These are phyloP conservation scores for Carapus acus DNA, from an alignment of 2,797 vertebrate genomes.

Conservation along the genomic window DNA sequence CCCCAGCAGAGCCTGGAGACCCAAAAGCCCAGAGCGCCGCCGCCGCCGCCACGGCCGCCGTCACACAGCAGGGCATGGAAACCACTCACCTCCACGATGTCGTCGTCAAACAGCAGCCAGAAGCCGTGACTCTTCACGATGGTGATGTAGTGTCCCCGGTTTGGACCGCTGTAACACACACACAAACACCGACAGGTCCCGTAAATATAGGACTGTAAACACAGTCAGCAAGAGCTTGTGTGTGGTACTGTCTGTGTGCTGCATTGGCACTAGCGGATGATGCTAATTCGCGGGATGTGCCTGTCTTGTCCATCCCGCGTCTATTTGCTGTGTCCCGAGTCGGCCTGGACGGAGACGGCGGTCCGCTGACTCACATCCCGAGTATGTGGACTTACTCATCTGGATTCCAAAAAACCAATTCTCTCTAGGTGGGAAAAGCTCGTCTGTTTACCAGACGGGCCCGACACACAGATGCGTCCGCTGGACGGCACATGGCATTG, in stretches of 20 bases:
- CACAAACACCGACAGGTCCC: too few relatives aligned
- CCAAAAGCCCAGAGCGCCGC: too few relatives aligned
- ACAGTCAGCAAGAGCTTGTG: too few relatives aligned
- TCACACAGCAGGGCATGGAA: too few relatives aligned
- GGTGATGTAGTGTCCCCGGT: slow-evolving; percentile 91
- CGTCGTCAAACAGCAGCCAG: slow-evolving; percentile 90
- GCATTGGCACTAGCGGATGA: too few relatives aligned
- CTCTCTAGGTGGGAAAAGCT: not conserved
- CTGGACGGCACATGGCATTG: too few relatives aligned
- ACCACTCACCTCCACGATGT: slow-evolving; percentile 88
- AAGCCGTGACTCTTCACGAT: slow-evolving; percentile 92
- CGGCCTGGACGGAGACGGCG: not conserved
- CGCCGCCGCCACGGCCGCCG: not conserved
- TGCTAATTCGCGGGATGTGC: too few relatives aligned
- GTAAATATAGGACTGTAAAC: too few relatives aligned
- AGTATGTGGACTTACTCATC: not conserved
- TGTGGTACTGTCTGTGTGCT: too few relatives aligned
- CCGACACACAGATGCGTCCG: not conserved
- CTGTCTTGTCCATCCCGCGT: not conserved
- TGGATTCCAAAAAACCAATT: not conserved
- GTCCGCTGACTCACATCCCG: not conserved
- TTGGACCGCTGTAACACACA: slow-evolving; percentile 75
- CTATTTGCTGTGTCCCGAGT: not conserved
- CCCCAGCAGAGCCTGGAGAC: too few relatives aligned
- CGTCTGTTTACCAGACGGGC: not conserved